phyloP scores from a whole-genome alignment of 2,888 invertebrate species.

The Leptodirus hochenwartii region DNA sequence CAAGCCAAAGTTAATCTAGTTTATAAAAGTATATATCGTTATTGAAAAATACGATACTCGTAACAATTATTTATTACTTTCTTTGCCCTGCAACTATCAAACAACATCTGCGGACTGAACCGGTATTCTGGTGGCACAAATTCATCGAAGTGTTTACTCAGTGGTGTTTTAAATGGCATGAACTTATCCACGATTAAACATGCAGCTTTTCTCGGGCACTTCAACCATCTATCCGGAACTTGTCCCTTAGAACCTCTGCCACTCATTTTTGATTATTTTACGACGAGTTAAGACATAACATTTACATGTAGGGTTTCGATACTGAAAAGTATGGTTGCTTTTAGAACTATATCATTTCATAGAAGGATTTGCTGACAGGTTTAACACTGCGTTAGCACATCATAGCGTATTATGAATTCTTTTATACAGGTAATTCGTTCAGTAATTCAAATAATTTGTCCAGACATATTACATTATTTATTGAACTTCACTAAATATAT shows the following conservation, averaged over 20 bases:
- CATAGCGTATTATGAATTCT: too few species aligned
- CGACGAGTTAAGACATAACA: too few species aligned
- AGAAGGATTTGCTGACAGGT: too few species aligned
- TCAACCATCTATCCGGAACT: slow-evolving; percentile 74
- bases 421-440: too few species aligned
- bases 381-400: too few species aligned
- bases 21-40: slow-evolving; percentile 4
- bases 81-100: slow-evolving; percentile 55
- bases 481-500: too few species aligned
- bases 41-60: slow-evolving; percentile 3
- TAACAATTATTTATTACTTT: slow-evolving; percentile 34
- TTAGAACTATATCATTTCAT: too few species aligned
- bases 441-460: too few species aligned
- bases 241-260: slow-evolving; percentile 33
- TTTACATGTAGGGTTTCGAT: too few species aligned
- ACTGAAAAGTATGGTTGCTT: too few species aligned
- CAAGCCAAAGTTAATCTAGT: slow-evolving; percentile 68
- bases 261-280: slow-evolving; percentile 3
- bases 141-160: slow-evolving; percentile 62
- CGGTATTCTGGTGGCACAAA: slow-evolving; percentile 68
- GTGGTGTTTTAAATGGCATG: slow-evolving; percentile 87
- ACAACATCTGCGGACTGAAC: slow-evolving; percentile 79
- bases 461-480: too few species aligned
- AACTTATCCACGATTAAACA: slow-evolving; percentile 64
- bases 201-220: slow-evolving; percentile 68